Percentiles rank a stretch among this genome's conserved stretches.
Conservation (phyloP, 2,888 invertebrate genomes). For the Eurytoma adleriae region DNA sequence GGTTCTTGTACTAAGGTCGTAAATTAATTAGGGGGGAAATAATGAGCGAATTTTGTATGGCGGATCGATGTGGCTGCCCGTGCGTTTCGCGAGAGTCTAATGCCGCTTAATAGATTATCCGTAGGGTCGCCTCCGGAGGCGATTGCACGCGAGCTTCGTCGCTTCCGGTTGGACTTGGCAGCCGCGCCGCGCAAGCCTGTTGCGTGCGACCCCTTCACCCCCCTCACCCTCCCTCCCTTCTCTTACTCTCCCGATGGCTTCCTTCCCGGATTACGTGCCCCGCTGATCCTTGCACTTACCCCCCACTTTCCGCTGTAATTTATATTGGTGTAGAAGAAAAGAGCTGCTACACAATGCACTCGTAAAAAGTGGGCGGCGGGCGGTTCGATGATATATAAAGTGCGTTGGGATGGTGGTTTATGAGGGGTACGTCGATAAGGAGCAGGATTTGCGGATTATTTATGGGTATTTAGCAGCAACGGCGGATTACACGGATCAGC, state of each 20-base stretch:
- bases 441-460: conserved; percentile 27
- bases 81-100: conserved; percentile 28
- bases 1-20: too few relatives aligned
- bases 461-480: conserved; percentile 4
- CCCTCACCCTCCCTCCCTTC: too few relatives aligned
- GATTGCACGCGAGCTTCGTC: conserved; percentile 64
- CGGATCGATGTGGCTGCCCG: background rate
- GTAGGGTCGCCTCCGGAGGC: conserved; percentile 52
- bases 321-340: conserved; percentile 4
- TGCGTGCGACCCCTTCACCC: background rate
- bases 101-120: conserved; percentile 64
- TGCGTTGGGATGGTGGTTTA: background rate
- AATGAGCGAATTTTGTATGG: background rate
- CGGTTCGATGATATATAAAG: conserved; percentile 25
- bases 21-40: too few relatives aligned
- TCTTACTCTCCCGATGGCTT: background rate
- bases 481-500: background rate
- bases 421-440: background rate
- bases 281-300: conserved; percentile 27
- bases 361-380: background rate
- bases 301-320: conserved; percentile 1
- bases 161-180: conserved; percentile 58
- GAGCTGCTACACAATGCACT: background rate
- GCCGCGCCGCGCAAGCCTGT: conserved; percentile 26
- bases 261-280: conserved; percentile 11